phyloP scores from a whole-genome alignment of 1,140 invertebrate species.

The Musca domestica region DNA sequence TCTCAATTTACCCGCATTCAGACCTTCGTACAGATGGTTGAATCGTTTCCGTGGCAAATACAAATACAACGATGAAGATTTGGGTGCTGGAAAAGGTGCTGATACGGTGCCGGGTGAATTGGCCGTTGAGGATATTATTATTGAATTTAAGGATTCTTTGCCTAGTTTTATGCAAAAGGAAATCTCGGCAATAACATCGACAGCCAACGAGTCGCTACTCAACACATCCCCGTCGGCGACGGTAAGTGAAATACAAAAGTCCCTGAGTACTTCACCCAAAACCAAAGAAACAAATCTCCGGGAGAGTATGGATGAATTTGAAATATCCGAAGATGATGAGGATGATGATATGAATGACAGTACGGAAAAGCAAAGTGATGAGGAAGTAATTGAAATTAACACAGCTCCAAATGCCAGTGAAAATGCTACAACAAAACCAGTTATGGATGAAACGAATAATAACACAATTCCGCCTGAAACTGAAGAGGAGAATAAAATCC shows the following conservation, averaged over 20 bases:
- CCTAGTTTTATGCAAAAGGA: slow-evolving; percentile 51
- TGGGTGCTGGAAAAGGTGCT: slow-evolving; percentile 33
- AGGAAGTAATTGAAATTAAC: slow-evolving; percentile 33
- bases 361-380: slow-evolving; percentile 24
- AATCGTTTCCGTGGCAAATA: slow-evolving; percentile 48
- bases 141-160: slow-evolving; percentile 43
- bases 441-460: neutral
- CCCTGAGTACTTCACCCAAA: neutral
- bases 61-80: slow-evolving; percentile 45
- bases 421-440: neutral
- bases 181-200: slow-evolving; percentile 29
- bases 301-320: slow-evolving; percentile 26
- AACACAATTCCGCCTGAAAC: neutral
- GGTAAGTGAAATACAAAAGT: slow-evolving; percentile 5
- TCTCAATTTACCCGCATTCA: slow-evolving; percentile 42
- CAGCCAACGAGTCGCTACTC: neutral
- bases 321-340: slow-evolving; percentile 35
- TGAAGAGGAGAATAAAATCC: neutral
- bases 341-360: slow-evolving; percentile 24
- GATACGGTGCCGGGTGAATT: slow-evolving; percentile 30
- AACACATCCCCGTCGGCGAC: neutral
- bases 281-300: neutral
- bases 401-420: neutral
- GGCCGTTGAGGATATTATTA: slow-evolving; percentile 47
- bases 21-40: slow-evolving; percentile 48